phyloP scores from a whole-genome alignment of 2,888 invertebrate genomes.

The Thysanoteuthis rhombus region DNA sequence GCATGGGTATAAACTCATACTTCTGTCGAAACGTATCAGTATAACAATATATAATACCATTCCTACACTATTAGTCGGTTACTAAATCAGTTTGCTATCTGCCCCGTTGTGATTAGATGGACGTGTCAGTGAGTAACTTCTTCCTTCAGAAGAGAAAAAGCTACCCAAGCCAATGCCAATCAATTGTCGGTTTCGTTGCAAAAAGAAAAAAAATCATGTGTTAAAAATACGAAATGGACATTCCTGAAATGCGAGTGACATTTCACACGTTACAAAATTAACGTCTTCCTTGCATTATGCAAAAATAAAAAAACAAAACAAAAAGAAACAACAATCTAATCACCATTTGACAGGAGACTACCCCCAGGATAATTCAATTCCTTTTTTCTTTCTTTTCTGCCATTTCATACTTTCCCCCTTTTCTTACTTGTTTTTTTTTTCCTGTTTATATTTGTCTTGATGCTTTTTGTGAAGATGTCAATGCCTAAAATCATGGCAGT shows the following conservation, averaged over 20 bases:
- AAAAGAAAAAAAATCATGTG: background rate
- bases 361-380: too few relatives aligned
- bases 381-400: background rate
- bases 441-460: background rate
- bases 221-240: background rate
- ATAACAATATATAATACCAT: too few relatives aligned
- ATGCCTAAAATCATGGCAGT: too few relatives aligned
- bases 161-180: background rate
- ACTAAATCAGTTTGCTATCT: background rate
- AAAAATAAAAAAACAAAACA: too few relatives aligned
- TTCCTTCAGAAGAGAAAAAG: background rate
- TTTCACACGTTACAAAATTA: background rate
- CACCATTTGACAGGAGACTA: too few relatives aligned
- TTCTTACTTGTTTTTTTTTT: background rate
- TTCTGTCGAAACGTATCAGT: too few relatives aligned
- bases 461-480: background rate
- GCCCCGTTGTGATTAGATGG: background rate
- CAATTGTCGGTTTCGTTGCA: background rate
- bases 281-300: too few relatives aligned
- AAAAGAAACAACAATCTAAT: too few relatives aligned
- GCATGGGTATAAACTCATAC: too few relatives aligned
- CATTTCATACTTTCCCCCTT: background rate
- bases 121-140: background rate
- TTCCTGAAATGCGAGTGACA: background rate
- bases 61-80: too few relatives aligned